Evolutionary conservation across 2,797 vertebrate genomes (phyloP).

Genomic region (Morus bassanus): DNA sequence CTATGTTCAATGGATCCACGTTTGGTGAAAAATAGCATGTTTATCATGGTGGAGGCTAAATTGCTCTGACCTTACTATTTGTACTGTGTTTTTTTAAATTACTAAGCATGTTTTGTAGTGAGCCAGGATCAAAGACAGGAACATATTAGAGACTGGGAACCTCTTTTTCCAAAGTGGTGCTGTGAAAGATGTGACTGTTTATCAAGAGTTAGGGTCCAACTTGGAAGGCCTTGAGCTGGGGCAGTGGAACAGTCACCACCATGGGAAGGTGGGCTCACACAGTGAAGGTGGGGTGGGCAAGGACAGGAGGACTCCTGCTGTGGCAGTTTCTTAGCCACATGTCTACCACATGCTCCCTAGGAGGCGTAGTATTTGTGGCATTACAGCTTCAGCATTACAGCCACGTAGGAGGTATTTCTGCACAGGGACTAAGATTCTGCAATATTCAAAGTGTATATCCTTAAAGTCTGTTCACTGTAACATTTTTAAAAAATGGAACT

Average conservation of each 20-base stretch:
- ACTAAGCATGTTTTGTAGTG: background rate
- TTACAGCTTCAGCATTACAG: background rate
- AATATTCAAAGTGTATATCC: background rate
- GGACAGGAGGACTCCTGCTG: background rate
- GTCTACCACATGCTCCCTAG: background rate
- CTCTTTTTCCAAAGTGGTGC: background rate
- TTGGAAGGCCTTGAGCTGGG: background rate
- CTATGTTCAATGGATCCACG: fast-evolving
- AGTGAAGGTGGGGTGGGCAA: background rate
- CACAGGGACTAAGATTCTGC: background rate
- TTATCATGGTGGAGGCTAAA: background rate
- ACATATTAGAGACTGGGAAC: background rate
- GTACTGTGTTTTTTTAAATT: background rate
- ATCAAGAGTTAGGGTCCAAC: background rate
- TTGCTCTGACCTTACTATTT: background rate
- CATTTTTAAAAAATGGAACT: background rate
- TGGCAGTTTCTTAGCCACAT: background rate
- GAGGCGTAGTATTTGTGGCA: fast-evolving
- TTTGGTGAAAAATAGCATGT: background rate
- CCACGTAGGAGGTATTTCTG: background rate
- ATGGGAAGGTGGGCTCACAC: fast-evolving
- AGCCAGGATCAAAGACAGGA: background rate
- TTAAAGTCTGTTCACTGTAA: background rate
- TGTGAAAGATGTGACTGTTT: background rate
- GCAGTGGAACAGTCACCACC: background rate